Evolutionary conservation across 2,797 vertebrate species (phyloP), one percentile per base, ranked within the genome.

Genomic region (Coregonus ussuriensis): DNA sequence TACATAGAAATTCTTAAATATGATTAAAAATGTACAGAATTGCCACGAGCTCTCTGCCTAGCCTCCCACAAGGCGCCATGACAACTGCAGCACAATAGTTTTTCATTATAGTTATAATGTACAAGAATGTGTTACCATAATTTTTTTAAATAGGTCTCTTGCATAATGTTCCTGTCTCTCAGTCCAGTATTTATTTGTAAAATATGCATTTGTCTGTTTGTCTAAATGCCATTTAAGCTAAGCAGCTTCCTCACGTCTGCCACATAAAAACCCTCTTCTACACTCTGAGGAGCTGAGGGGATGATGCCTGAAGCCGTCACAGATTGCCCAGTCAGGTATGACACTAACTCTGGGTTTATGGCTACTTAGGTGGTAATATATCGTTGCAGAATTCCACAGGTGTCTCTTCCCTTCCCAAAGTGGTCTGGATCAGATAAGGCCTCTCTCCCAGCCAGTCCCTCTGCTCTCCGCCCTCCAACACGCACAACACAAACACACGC

Each of bases 341-440:
- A 41, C 82, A 69, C 77, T 88, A 81, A 81, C 90, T 87, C 84
- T 74, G 53, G 29, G 53, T 47, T 87, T 89, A 90, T 82, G 76
- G 86, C 81, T 90, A 91, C 90, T 92, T 91, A 90, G 87, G 85
- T 79, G 90, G 85, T 91, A 86, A 90, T 93, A 89, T 89, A 93
- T 92, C 70, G 86, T 81, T 18, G 84, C 83, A 76, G 85, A 88
- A 92, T 88, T 83, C 85, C 90, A 86, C 92, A 93, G 92, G 90
- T 93, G 92, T 93, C 89, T 83, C 86, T 81, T 63, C 21, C 21
- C 21, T 13, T 63, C 59, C 84, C 87, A 89, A 89, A 91, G 88
- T 89, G 88, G 91, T 94, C 93, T 94, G 85, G 84, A 94, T 93
- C 92, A 92, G 93, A 93, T 92, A 93, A 93, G 88, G 67, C 52